Evolutionary conservation across 1,140 invertebrate genomes (phyloP), one percentile per base, ranked within the genome.

Genomic region (Apis cerana): DNA sequence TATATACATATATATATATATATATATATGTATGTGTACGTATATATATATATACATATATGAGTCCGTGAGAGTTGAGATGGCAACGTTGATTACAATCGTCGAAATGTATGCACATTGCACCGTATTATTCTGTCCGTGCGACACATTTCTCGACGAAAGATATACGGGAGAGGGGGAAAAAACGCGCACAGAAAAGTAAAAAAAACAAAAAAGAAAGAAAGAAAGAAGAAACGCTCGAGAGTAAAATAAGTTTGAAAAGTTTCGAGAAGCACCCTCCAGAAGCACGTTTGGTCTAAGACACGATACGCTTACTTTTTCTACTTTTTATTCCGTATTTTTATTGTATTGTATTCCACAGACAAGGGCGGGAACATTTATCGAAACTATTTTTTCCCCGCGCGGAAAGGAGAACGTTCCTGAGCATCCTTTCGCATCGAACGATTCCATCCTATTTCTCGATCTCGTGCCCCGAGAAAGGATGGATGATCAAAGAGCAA

Each of bases 11-110:
- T 43, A 43, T 43, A 43, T 7, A 5, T 7, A 5, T 43, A 43
- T 43, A 43, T 43, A 7, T 7, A 5, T 7, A 0, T 43, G 0
- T 43, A 2, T 43, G 0, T 43, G 7, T 43, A 7, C 5, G 7
- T 43, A 43, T 43, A 43, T 7, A 43, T 43, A 43, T 43, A 43
- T 43, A 43, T 43, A 43, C 33, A 43, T 43, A 68, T 83, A 71
- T n/a, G 74, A 87, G 70, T 86, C 71, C n/a, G 71, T 83, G 80
- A 80, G 75, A 83, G 79, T 21, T 62, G 75, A 74, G 48, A 83
- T 61, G 21, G 59, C 52, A 43, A 17, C 33, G 33, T 12, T 33
- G 43, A 48, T 7, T 33, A 67, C 5, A 19, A 10, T 65, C 62
- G 27, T 9, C 10, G 23, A 62, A 2, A 43, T 65, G 5, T 64